Percentiles rank a stretch among this genome's conserved stretches.
phyloP scores from a whole-genome alignment of 2,888 invertebrate genomes.

The Limnephilus marmoratus region DNA sequence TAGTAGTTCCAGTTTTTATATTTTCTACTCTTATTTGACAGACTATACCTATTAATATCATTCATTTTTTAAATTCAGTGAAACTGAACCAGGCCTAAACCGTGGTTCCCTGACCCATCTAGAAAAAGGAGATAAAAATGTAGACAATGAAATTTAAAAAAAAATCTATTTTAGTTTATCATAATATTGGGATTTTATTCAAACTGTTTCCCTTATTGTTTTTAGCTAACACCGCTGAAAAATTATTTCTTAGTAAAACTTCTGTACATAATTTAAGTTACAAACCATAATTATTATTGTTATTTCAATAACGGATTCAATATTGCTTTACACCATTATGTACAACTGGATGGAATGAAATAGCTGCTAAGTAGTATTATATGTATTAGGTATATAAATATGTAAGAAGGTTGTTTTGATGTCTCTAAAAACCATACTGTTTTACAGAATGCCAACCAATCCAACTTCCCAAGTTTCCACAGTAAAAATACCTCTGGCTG shows the following conservation, averaged over 20 bases:
- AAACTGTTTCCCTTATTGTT: background rate
- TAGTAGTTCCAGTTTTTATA: no score
- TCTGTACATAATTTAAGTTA: background rate
- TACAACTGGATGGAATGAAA: background rate
- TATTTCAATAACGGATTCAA: background rate
- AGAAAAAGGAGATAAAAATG: background rate
- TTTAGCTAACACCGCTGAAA: background rate
- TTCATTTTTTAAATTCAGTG: background rate
- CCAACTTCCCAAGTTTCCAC: no score
- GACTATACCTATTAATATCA: background rate
- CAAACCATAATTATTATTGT: background rate
- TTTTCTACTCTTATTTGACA: no score
- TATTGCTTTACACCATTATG: background rate
- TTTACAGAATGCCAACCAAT: no score
- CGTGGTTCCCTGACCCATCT: background rate
- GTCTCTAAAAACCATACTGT: no score
- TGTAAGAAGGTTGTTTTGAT: background rate
- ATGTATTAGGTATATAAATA: background rate
- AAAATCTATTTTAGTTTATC: background rate
- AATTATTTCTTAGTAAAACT: background rate
- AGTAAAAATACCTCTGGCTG: background rate
- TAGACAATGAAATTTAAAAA: no score
- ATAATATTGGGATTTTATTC: background rate
- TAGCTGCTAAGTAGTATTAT: background rate
- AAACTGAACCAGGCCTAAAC: background rate